Evolutionary conservation across 2,888 invertebrate species (phyloP).

Genomic region (Acanthococcus lagerstroemiae): DNA sequence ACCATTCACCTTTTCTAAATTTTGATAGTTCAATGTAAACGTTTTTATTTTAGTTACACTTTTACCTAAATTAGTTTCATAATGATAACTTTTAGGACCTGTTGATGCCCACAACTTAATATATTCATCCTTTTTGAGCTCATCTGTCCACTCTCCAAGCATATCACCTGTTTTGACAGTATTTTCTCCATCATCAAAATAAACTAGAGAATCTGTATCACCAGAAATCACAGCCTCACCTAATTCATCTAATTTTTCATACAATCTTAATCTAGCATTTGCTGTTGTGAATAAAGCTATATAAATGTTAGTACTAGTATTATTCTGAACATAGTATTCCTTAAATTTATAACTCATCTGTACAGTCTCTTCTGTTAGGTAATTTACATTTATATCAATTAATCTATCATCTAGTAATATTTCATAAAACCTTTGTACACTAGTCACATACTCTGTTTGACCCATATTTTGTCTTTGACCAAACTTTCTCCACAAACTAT

Average conservation of each 20-base stretch:
- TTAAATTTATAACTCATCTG: conserved; percentile 17
- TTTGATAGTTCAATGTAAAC: background rate
- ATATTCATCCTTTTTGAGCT: background rate
- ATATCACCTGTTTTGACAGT: conserved; percentile 9
- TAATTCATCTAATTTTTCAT: conserved; percentile 4
- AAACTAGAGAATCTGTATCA: conserved; percentile 11
- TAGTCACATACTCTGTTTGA: conserved; percentile 41
- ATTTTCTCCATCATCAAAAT: background rate
- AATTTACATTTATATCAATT: conserved; percentile 12
- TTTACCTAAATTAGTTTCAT: background rate
- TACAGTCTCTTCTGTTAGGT: conserved; percentile 1
- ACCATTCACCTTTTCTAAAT: background rate
- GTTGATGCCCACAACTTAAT: background rate
- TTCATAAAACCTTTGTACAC: conserved; percentile 1
- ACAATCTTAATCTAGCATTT: conserved; percentile 8
- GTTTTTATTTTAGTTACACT: conserved; percentile 2
- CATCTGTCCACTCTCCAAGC: conserved; percentile 23
- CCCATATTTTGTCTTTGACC: conserved; percentile 34
- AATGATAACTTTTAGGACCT: conserved; percentile 3
- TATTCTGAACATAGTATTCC: conserved; percentile 15
- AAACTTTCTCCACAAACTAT: conserved; percentile 37
- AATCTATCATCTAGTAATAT: conserved; percentile 13
- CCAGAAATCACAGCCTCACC: conserved; percentile 3
- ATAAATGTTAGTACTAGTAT: conserved; percentile 6
- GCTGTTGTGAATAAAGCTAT: conserved; percentile 14